phyloP scores from a whole-genome alignment of 2,888 invertebrate genomes.

The Drosophila neoperkinsi region DNA sequence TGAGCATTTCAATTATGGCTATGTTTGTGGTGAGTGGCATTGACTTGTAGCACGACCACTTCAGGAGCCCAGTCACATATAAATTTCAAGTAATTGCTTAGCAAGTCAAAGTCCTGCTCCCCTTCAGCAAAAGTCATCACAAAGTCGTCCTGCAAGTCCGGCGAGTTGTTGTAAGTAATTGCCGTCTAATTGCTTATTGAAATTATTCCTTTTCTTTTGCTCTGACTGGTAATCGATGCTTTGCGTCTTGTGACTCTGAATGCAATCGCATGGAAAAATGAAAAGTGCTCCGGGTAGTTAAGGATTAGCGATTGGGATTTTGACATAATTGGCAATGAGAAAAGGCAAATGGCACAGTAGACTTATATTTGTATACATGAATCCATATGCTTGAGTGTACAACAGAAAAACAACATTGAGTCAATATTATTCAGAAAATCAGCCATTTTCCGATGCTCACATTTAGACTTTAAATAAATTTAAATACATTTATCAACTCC shows the following conservation, averaged over 20 bases:
- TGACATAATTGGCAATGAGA: slow-evolving; percentile 21
- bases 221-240: slow-evolving; percentile 38
- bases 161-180: slow-evolving; percentile 75
- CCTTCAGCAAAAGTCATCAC: slow-evolving; percentile 55
- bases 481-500: slow-evolving; percentile 33
- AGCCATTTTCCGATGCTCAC: neutral
- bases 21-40: slow-evolving; percentile 41
- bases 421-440: neutral
- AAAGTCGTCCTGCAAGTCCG: slow-evolving; percentile 48
- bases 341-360: neutral
- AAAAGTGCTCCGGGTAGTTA: slow-evolving; percentile 25
- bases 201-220: slow-evolving; percentile 51
- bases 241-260: slow-evolving; percentile 10
- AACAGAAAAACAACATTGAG: neutral
- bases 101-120: slow-evolving; percentile 49
- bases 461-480: slow-evolving; percentile 16
- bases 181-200: slow-evolving; percentile 77
- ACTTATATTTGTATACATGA: neutral
- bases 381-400: neutral
- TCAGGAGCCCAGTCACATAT: slow-evolving; percentile 67
- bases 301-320: slow-evolving; percentile 12
- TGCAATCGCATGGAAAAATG: slow-evolving; percentile 30
- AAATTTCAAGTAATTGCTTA: slow-evolving; percentile 76
- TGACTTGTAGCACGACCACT: slow-evolving; percentile 49
- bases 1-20: slow-evolving; percentile 73